Evolutionary conservation across 2,113 vertebrate species (phyloP).

Genomic region (Mus pahari): DNA sequence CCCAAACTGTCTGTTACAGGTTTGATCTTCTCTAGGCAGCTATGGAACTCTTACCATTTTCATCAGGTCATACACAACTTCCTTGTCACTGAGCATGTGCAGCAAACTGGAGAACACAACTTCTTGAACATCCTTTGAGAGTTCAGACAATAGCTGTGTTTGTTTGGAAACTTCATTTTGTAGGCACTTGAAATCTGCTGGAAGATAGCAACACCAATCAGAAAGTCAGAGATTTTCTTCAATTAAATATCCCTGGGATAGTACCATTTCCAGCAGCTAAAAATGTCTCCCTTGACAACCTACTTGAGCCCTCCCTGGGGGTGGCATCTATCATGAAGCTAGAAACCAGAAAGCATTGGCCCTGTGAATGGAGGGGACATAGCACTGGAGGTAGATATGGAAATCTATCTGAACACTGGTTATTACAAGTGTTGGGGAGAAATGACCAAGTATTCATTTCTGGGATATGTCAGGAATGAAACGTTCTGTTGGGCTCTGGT

Average conservation of each 20-base stretch:
- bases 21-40: no score
- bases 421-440: neutral
- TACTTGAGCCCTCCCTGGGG: no score
- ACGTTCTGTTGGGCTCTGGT: neutral
- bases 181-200: neutral
- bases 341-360: neutral
- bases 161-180: neutral
- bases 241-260: neutral
- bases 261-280: neutral
- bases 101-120: neutral
- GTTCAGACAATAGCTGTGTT: accelerated
- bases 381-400: neutral
- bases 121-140: neutral
- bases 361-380: neutral
- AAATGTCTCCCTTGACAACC: neutral
- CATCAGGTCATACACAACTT: no score
- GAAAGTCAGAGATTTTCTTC: neutral
- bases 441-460: neutral
- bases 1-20: no score
- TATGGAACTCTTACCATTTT: no score
- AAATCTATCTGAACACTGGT: neutral
- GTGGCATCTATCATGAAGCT: neutral
- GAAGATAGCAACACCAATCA: neutral
- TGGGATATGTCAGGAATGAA: neutral
- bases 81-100: conserved; percentile 2